Evolutionary conservation across 2,113 vertebrate species (phyloP), one percentile per base, ranked within the genome.

Genomic region (Pseudolaguvia tuberculata): DNA sequence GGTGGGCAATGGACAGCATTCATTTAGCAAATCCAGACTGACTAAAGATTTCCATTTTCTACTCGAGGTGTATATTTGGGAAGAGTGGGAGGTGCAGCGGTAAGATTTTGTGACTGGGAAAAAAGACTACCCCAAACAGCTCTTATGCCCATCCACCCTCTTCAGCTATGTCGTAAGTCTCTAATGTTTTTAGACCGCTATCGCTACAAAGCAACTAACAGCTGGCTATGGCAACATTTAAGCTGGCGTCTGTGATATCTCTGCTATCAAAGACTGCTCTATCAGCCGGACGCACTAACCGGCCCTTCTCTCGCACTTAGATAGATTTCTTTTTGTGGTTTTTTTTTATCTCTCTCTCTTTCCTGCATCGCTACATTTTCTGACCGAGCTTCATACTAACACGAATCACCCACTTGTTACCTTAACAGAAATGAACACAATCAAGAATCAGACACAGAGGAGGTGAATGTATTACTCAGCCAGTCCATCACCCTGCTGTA

Each of bases 161-260:
- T 61, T 23, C 77, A 45, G 73, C 50, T 59, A 1, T 1, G 75
- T 81, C 79, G 85, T 78, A 81, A 42, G 58, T 71, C 87, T 35
- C 62, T 84, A 77, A 87, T 80, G 63, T 91, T 86, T 85, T 77
- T 42, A 79, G 85, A 91, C 87, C 84, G 88, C 88, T 83, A 76
- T 84, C 87, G 85, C 79, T 80, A 87, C 70, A 83, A 86, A 79
- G 87, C 79, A 84, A 86, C 84, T 88, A 81, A 39, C 70, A 86
- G 84, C 88, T 89, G 82, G 80, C 68, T 78, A 84, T 82, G 88
- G 89, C 88, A 84, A 83, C 91, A 84, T 85, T 85, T 84, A 84
- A 88, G 86, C 86, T 89, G 91, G 91, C 88, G 88, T 91, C 89
- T 87, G 87, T 80, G 85, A 85, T 90, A 89, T 92, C 92, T 88